phyloP scores from a whole-genome alignment of 1,140 invertebrate genomes.

The Wiebesia pumilae region DNA sequence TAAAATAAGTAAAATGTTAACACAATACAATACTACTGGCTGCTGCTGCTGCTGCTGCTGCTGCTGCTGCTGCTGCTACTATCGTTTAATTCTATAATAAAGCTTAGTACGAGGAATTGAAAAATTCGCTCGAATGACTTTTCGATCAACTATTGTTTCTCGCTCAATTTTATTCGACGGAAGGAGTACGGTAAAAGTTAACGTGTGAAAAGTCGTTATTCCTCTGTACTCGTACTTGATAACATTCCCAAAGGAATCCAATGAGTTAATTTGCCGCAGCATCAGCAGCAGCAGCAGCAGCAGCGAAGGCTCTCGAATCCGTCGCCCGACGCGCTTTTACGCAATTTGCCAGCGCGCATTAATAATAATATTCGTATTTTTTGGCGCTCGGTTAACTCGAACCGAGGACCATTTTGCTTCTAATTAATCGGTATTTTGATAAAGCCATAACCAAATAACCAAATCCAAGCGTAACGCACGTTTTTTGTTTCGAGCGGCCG shows the following conservation, averaged over 20 bases:
- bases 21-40: not conserved
- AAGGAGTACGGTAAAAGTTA: not conserved
- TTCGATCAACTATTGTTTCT: not conserved
- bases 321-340: too few relatives aligned
- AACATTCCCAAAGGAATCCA: too few relatives aligned
- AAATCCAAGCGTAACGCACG: not conserved
- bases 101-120: not conserved
- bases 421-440: not conserved
- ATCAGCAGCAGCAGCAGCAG: too few relatives aligned
- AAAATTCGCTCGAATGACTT: not conserved
- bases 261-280: too few relatives aligned
- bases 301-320: too few relatives aligned
- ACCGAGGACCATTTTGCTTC: not conserved
- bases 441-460: not conserved
- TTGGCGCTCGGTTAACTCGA: not conserved
- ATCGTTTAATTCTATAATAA: too few relatives aligned
- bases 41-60: too few relatives aligned
- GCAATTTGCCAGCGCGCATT: too few relatives aligned
- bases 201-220: too few relatives aligned
- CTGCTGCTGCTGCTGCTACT: too few relatives aligned
- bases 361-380: too few relatives aligned
- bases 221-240: too few relatives aligned
- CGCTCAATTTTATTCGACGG: not conserved
- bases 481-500: not conserved
- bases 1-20: constrained; percentile 25